Base-by-base conservation (phyloP, 1,140 invertebrate species). In the Drosophila sucinea region DNA sequence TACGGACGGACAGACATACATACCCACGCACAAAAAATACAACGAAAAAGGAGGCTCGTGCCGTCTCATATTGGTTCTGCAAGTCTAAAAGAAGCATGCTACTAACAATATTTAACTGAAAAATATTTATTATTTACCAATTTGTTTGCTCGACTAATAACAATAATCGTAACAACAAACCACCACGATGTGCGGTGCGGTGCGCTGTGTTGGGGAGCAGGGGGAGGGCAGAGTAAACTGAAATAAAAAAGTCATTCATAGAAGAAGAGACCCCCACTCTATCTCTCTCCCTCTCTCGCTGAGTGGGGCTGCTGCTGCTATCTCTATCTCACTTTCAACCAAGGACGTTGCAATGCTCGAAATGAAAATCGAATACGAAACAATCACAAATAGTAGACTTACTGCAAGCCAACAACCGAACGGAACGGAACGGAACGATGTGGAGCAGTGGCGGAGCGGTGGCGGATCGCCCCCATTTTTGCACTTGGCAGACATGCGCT, bases 61-160 rank as follows among this genome's bases (percentile, higher is more conserved):
- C 70, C 70, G 35, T 10, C 35, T 47, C 67, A 47, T 51, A 67
- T 69, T 73, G 61, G 76, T 68, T 77, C 64, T 74, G 76, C 81
- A 73, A 72, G 80, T 78, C 77, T 63, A 73, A 78, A 90, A 87
- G 86, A 87, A 83, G 82, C 82, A 76, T 77, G 68, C 83, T 87
- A 84, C 87, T 90, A 90, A 90, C 84, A 91, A 91, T 91, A 91
- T 91, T 91, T 91, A 91, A 91, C 89, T 89, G 90, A 90, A 89
- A 91, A 91, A 91, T 91, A 91, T 91, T 91, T 91, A 91, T 91
- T 91, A 91, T 91, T 91, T 91, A 90, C 89, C 89, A 91, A 91
- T 91, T 91, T 91, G 89, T 91, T 91, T 91, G 84, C 84, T 91
- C 73, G 89, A 87, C 89, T 91, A 91, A 91, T 91, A 91, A 91